Conservation (phyloP, 2,797 vertebrate genomes). For the Petrocephalus schoutedeni region DNA sequence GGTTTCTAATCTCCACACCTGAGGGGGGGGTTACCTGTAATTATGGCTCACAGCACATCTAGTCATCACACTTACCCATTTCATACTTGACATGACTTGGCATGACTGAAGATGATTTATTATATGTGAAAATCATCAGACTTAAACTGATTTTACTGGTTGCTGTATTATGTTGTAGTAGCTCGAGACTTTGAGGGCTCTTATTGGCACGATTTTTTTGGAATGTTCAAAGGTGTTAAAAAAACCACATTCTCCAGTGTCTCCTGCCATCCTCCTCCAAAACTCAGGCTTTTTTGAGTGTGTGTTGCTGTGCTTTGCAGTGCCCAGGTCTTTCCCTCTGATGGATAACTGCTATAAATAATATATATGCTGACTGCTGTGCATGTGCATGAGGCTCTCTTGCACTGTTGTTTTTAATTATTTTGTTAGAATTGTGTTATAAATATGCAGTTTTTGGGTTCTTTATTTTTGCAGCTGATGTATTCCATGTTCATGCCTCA, state of each 20-base stretch:
- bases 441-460: neutral
- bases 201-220: neutral
- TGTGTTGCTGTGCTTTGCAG: neutral
- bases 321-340: neutral
- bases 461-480: neutral
- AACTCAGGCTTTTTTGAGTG: neutral
- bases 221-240: neutral
- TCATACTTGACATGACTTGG: neutral
- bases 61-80: neutral
- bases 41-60: neutral
- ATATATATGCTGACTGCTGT: neutral
- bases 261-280: neutral
- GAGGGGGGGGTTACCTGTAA: neutral
- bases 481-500: neutral
- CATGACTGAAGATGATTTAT: neutral
- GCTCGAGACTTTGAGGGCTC: neutral
- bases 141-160: neutral
- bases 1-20: neutral
- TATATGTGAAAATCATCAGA: neutral
- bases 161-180: neutral
- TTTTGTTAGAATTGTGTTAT: neutral
- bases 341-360: conserved; percentile 6
- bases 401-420: neutral
- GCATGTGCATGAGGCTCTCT: neutral
- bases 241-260: neutral